A percentile compares a stretch with the other conserved stretches of the same genome.
Evolutionary conservation across 1,140 invertebrate species (phyloP).

Genomic region (Drosophila nikananu): DNA sequence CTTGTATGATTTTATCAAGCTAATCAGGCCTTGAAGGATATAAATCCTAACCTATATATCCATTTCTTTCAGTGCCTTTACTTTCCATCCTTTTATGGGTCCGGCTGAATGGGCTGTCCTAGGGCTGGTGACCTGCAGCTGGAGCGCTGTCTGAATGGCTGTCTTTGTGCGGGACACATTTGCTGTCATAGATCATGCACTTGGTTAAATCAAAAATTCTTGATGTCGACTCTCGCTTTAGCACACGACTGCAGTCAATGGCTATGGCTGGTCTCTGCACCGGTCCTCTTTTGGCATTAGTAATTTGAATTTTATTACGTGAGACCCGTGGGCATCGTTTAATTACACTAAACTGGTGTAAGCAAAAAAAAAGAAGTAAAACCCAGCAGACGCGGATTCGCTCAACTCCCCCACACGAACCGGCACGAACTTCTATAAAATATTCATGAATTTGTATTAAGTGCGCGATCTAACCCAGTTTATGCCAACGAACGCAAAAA

Average conservation of each 20-base stretch:
- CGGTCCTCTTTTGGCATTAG: conserved; percentile 41
- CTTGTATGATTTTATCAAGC: background rate
- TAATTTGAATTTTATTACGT: conserved; percentile 50
- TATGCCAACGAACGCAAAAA: conserved; percentile 53
- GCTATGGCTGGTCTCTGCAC: conserved; percentile 9
- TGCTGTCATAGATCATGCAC: conserved; percentile 83
- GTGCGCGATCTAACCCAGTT: conserved; percentile 71
- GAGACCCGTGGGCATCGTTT: conserved; percentile 41
- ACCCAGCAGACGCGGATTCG: background rate
- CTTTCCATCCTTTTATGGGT: conserved; percentile 21
- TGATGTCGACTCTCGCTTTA: conserved; percentile 71
- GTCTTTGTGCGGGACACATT: conserved; percentile 75
- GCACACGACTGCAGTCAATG: conserved; percentile 72
- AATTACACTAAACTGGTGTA: conserved; percentile 68
- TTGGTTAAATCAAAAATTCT: conserved; percentile 82
- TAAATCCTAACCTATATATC: too few species aligned
- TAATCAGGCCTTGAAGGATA: too few species aligned
- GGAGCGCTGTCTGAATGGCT: conserved; percentile 23
- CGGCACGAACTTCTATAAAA: conserved; percentile 34
- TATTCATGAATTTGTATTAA: conserved; percentile 76
- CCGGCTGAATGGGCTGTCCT: background rate
- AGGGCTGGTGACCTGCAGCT: conserved; percentile 6
- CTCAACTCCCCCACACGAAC: background rate
- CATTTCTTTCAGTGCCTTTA: conserved; percentile 22
- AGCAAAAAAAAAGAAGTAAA: background rate